phyloP scores from a whole-genome alignment of 2,113 vertebrate species.

The Antechinus stuartii region DNA sequence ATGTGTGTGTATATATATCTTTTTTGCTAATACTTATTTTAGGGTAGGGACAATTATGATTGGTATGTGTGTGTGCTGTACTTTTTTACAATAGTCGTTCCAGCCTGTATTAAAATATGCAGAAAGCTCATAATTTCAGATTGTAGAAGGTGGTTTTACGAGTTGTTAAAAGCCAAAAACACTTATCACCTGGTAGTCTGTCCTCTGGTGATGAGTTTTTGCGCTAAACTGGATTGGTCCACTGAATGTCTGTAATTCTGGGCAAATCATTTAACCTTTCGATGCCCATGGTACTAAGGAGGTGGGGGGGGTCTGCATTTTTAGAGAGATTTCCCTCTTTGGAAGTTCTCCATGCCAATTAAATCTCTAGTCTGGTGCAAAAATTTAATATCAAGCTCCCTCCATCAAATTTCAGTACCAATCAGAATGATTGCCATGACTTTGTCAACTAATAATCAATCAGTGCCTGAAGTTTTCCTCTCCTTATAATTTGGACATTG shows the following conservation, averaged over 20 bases:
- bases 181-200: not conserved
- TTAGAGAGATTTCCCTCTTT: not conserved
- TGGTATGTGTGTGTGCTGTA: too few species aligned
- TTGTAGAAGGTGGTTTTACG: not conserved
- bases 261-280: not conserved
- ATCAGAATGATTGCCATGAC: constrained; percentile 20
- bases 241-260: not conserved
- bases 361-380: not conserved
- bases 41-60: not conserved
- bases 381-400: not conserved
- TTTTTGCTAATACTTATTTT: not conserved
- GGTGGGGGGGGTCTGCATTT: not conserved
- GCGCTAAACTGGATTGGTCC: not conserved
- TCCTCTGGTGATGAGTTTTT: not conserved
- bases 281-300: not conserved
- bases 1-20: too few species aligned
- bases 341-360: not conserved
- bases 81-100: too few species aligned
- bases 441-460: not conserved
- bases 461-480: not conserved
- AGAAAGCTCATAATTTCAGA: not conserved
- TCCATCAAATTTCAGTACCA: constrained; percentile 32
- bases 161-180: not conserved
- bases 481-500: not conserved
- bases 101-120: too few species aligned